Base-by-base conservation (phyloP, 2,888 invertebrate genomes). In the Pyrrhosoma nymphula region DNA sequence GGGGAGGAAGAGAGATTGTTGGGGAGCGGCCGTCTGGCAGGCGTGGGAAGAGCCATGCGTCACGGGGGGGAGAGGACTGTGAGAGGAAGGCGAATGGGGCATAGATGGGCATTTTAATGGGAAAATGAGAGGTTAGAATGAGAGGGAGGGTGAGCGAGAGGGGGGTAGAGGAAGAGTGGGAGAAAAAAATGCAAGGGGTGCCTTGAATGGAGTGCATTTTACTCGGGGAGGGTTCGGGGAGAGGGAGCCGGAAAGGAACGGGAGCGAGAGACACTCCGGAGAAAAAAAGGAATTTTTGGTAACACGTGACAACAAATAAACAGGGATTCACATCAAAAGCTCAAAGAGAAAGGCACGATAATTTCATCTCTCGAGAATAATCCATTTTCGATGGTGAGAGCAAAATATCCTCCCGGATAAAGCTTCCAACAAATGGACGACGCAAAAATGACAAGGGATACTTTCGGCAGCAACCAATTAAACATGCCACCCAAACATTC, bases 61-160 rank as follows among this genome's bases (percentile, higher is more conserved):
- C 75, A 30, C 4, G 75, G 30, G 75, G n/a, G n/a, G 23, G 75
- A 75, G 75, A 75, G 23, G 75, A 30, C 30, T 16, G 75, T n/a
- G n/a, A 0, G 30, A 8, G 12, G 30, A 30, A 75, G 75, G 75
- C 75, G 16, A 75, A 75, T 75, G 82, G 82, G 12, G 30, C 12
- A 82, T 2, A 35, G 82, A 82, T 82, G 82, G 82, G 82, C 35
- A 82, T 82, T 82, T 82, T 82, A 82, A 82, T 35, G 35, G 30
- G 82, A 82, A 69, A 82, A 82, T 35, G 82, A 82, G 82, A 82
- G 82, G 82, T 12, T 82, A 75, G 75, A 30, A 30, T 35, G 82
- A 82, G 35, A 14, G 16, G 10, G 3, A 35, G 35, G 35, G 82
- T 35, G 30, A 14, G 0, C 16, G 82, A n/a, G n/a, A 69, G 4